Base-by-base conservation (phyloP, 1,140 invertebrate species). In the Drosophila mojavensis region DNA sequence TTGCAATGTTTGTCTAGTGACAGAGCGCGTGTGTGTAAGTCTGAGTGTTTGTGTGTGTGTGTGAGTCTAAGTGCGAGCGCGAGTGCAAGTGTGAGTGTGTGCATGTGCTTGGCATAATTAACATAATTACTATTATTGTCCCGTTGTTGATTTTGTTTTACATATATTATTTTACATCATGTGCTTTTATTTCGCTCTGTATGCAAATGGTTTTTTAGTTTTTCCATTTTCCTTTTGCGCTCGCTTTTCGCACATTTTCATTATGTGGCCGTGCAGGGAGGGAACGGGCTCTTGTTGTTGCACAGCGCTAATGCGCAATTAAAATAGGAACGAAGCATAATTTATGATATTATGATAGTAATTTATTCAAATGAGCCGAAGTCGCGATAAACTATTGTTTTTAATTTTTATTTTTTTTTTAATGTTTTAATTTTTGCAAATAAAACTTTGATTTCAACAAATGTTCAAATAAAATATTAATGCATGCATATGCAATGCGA, bases 111-210 rank as follows among this genome's bases (percentile, higher is more conserved):
- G 63, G 77, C 68, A 77, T 88, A 86, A 86, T 86, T 86, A 86
- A 86, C 83, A 86, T 88, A 86, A 86, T 86, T 86, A 86, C 83
- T 83, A 86, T 83, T 88, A 88, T 88, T 86, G 80, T 86, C 66
- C 55, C 68, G 59, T 63, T 89, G 83, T 86, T 86, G 79, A 86
- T 86, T 88, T 86, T 79, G 83, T 78, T 88, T 86, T 83, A 77
- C 79, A 86, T 80, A 89, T 15, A 59, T 72, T 63, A 64, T 64
- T 78, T 67, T 70, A 62, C 64, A 78, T 54, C 50, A 67, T 81
- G 65, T 60, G 63, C 60, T 82, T 86, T 80, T 76, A 75, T 75
- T 67, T 70, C 47, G 10, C 41, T 86, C 81, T 62, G 62, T 67
- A 88, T 86, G 76, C 71, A 86, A 82, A 86, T 88, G 68, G 75